Base-by-base conservation (phyloP, 2,797 vertebrate species). In the Holocentrus rufus region DNA sequence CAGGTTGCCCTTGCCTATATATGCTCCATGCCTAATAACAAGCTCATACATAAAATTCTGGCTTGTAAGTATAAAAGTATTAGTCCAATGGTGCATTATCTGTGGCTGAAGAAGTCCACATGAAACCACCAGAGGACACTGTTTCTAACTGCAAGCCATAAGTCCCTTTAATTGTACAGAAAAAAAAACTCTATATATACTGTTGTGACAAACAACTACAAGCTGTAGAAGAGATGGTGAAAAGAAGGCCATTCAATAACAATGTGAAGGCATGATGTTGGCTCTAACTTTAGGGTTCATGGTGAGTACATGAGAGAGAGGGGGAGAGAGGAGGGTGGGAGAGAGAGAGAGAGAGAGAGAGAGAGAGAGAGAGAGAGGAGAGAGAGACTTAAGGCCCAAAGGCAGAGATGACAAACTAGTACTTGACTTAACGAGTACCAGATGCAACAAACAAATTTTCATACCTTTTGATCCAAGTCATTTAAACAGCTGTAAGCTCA, bases 181-280 rank as follows among this genome's bases (percentile, higher is more conserved):
- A 54, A 15, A 27, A 34, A 17, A 49, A n/a, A 72, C n/a, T 8
- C 18, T 11, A 23, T 18, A 31, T 31, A 31, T 25, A 68, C 42
- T 52, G 27, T 23, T 23, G 25, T 65, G 30, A 54, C 44, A 57
- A 36, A 27, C 61, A 77, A 74, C 34, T 34, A 71, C 52, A 82
- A 86, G 77, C 65, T 65, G 67, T 60, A 75, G 46, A 80, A 63
- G 79, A 79, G 31, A 79, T 54, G 65, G 60, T 82, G 25, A 79
- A 85, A 79, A 86, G 36, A 90, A 90, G 90, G 88, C 90, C 81
- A 86, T 88, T 74, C 5, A 78, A 77, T 58, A 85, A 77, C 66
- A 84, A 83, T 76, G 79, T 74, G 86, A 90, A 92, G 88, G 88
- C 91, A 87, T 90, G 88, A 81, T 20, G 69, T 89, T 49, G 61